phyloP scores from a whole-genome alignment of 2,797 vertebrate species.

The Paguma larvata region DNA sequence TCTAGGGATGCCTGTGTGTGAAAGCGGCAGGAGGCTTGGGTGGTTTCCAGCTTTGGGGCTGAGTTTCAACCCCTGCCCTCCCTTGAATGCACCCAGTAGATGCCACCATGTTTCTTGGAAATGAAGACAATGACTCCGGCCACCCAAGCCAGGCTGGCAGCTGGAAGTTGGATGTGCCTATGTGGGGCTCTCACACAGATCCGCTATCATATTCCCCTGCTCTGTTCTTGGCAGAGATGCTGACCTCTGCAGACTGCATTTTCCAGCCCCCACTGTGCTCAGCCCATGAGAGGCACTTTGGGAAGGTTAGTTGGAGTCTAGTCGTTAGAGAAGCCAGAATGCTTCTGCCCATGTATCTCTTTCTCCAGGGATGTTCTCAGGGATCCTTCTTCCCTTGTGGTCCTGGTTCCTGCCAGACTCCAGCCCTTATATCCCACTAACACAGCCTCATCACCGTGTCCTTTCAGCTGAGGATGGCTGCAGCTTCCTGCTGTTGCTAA shows the following conservation, averaged over 20 bases:
- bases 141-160: not conserved
- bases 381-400: not conserved
- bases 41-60: not conserved
- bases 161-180: not conserved
- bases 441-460: not conserved
- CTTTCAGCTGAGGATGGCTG: not conserved
- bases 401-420: not conserved
- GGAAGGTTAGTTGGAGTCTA: not conserved
- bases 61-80: not conserved
- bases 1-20: not conserved
- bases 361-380: not conserved
- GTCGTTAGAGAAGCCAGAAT: not conserved
- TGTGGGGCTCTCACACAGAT: not conserved
- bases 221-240: not conserved
- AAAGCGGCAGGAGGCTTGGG: not conserved
- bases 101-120: slow-evolving; percentile 1
- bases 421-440: not conserved
- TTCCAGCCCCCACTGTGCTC: not conserved
- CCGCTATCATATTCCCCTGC: not conserved
- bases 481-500: slow-evolving; percentile 22
- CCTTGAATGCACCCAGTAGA: slow-evolving; percentile 63
- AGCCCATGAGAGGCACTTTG: not conserved
- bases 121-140: slow-evolving; percentile 36
- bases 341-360: not conserved
- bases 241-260: not conserved